A percentile compares a stretch with the other conserved stretches of the same genome.
phyloP scores from a whole-genome alignment of 2,888 invertebrate genomes.

The Protophormia terraenovae region DNA sequence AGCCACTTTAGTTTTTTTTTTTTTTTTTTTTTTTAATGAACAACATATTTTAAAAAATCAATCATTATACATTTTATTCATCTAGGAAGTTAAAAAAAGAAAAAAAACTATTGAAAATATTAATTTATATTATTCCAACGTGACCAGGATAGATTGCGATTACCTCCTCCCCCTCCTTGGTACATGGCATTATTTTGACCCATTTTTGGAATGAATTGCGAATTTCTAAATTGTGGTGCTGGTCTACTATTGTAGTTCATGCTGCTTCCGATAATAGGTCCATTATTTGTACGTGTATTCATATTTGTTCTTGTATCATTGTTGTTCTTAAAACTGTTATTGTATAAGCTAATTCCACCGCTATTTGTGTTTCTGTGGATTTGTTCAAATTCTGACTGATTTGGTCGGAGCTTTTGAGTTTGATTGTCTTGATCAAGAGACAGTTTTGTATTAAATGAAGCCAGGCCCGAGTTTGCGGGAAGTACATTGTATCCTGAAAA shows the following conservation, averaged over 20 bases:
- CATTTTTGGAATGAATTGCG: slow-evolving; percentile 35
- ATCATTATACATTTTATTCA: background rate
- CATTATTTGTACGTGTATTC: slow-evolving; percentile 34
- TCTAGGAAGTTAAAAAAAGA: slow-evolving; percentile 2
- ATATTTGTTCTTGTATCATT: slow-evolving; percentile 50
- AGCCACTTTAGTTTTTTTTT: too few species aligned
- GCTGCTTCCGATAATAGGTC: background rate
- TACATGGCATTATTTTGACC: slow-evolving; percentile 27
- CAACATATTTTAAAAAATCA: background rate
- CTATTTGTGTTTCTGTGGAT: background rate
- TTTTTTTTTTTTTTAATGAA: background rate
- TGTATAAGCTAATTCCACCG: slow-evolving; percentile 43
- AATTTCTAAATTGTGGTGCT: slow-evolving; percentile 10
- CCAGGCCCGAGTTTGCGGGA: slow-evolving; percentile 20
- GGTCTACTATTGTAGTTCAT: background rate
- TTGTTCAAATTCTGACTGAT: slow-evolving; percentile 16
- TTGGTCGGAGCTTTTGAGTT: background rate
- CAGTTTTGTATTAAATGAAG: slow-evolving; percentile 46
- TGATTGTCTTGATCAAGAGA: background rate
- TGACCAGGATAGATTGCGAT: slow-evolving; percentile 32
- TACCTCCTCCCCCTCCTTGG: slow-evolving; percentile 28
- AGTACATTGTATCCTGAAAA: background rate
- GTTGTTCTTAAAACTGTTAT: slow-evolving; percentile 52
- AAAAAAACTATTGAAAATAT: slow-evolving; percentile 7
- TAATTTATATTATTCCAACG: slow-evolving; percentile 41